phyloP scores from a whole-genome alignment of 2,888 invertebrate genomes.

The Ophion obscuratus region DNA sequence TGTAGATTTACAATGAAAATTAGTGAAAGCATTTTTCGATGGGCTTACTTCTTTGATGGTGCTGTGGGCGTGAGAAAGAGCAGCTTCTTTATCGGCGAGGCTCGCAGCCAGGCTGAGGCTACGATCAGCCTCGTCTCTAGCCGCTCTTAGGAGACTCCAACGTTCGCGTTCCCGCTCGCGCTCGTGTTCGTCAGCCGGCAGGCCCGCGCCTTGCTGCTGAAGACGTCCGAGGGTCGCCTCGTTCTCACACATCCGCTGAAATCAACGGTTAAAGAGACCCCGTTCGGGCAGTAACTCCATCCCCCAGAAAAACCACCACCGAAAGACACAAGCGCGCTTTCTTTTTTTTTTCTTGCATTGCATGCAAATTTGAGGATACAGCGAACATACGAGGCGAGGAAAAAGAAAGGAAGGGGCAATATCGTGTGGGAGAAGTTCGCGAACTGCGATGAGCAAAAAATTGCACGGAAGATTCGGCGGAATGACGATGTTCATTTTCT shows the following conservation, averaged over 20 bases:
- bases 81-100: conserved; percentile 93
- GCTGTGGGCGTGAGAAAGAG: conserved; percentile 93
- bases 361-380: not conserved
- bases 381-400: not conserved
- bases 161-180: conserved; percentile 93
- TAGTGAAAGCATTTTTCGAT: not conserved
- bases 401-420: not conserved
- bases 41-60: conserved; percentile 91
- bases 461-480: no score
- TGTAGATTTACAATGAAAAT: not conserved
- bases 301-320: conserved; percentile 78
- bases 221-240: conserved; percentile 92
- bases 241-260: conserved; percentile 91
- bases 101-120: conserved; percentile 94
- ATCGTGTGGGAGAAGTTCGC: not conserved
- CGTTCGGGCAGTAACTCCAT: conserved; percentile 82
- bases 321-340: conserved; percentile 65
- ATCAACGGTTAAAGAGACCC: conserved; percentile 82
- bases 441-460: not conserved
- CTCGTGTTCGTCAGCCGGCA: conserved; percentile 93
- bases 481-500: no score
- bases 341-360: not conserved
- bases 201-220: conserved; percentile 94
- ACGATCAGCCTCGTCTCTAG: conserved; percentile 95
- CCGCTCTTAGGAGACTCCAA: conserved; percentile 94